phyloP scores from a whole-genome alignment of 2,888 invertebrate genomes.

The Heteromurus nitidus region DNA sequence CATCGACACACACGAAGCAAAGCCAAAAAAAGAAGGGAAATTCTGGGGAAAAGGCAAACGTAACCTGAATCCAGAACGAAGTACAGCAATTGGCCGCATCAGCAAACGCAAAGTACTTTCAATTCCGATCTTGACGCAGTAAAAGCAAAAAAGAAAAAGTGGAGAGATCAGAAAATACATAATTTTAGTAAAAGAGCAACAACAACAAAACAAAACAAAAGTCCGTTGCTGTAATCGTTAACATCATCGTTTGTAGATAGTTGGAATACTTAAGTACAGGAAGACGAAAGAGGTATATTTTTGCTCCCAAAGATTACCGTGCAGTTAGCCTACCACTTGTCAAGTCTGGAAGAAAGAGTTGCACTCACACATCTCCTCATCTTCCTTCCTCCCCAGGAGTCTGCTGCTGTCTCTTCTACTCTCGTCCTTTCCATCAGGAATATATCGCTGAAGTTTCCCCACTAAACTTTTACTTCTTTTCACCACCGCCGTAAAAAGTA shows the following conservation, averaged over 20 bases:
- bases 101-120: slow-evolving; percentile 13
- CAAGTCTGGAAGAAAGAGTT: slow-evolving; percentile 1
- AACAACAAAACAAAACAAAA: slow-evolving; percentile 21
- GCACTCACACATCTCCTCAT: slow-evolving; percentile 17
- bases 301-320: slow-evolving; percentile 25
- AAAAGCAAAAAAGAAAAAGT: slow-evolving; percentile 2
- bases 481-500: background rate
- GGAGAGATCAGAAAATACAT: slow-evolving; percentile 10
- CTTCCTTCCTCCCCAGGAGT: slow-evolving; percentile 50
- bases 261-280: background rate
- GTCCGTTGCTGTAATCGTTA: slow-evolving; percentile 7
- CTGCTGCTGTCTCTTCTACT: background rate
- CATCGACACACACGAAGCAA: background rate
- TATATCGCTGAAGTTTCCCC: slow-evolving; percentile 42
- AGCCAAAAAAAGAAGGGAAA: too few species aligned
- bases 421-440: slow-evolving; percentile 13
- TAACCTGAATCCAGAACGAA: background rate
- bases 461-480: slow-evolving; percentile 28
- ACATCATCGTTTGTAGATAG: slow-evolving; percentile 18
- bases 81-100: slow-evolving; percentile 30
- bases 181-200: too few species aligned
- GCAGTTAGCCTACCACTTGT: background rate
- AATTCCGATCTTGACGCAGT: background rate
- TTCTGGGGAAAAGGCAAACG: slow-evolving; percentile 2
- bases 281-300: slow-evolving; percentile 16